Conservation (phyloP, 2,797 vertebrate genomes). For the Bovichtus variegatus region DNA sequence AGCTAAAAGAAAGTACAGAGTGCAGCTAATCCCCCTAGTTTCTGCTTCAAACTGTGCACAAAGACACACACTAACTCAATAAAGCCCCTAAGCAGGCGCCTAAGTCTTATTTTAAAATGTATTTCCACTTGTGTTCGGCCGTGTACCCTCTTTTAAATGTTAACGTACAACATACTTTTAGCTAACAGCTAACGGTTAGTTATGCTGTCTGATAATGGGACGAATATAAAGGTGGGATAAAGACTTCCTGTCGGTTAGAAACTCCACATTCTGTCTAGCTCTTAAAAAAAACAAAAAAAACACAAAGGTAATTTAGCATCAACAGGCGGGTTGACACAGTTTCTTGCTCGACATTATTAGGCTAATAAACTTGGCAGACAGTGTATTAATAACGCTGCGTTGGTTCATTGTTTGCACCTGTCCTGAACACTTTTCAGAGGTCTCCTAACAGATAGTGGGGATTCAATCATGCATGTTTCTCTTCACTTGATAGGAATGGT, state of each 20-base stretch:
- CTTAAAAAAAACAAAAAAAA: too few relatives aligned
- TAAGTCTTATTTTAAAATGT: background rate
- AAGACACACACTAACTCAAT: background rate
- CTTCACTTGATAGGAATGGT: background rate
- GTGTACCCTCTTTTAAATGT: background rate
- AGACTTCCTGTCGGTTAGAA: background rate
- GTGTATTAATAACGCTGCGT: background rate
- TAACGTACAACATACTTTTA: background rate
- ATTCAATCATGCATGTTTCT: background rate
- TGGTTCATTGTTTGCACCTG: background rate
- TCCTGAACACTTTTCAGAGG: background rate
- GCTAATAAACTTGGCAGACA: background rate
- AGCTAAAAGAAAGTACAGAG: background rate
- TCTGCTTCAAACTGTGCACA: background rate
- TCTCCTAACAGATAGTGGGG: background rate
- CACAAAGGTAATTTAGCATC: background rate
- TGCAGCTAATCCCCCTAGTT: background rate
- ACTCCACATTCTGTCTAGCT: rapidly evolving
- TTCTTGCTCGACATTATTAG: background rate
- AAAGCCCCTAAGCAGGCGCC: background rate
- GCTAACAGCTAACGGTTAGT: background rate
- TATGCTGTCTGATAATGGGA: background rate
- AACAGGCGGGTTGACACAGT: background rate
- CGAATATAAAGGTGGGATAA: too few relatives aligned
- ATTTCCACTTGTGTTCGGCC: rapidly evolving